Evolutionary conservation across 2,113 vertebrate species (phyloP).

Genomic region (Stigmatopora nigra): DNA sequence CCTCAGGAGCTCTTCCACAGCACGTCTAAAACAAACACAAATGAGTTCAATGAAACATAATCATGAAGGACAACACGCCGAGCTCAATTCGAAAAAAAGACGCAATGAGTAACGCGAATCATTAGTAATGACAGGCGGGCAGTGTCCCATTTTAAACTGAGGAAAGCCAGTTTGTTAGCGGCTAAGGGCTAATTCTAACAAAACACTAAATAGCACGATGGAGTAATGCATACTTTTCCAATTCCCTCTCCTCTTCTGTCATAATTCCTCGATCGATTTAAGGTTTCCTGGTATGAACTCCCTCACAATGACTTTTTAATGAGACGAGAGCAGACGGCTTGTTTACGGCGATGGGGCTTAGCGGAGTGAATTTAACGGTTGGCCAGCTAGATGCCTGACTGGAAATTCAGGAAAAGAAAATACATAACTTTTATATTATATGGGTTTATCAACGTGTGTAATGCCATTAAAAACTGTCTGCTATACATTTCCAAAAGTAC

Average conservation of each 20-base stretch:
- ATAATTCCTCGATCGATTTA: slow-evolving; percentile 18
- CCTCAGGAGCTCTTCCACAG: slow-evolving; percentile 89
- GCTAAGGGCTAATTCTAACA: not conserved
- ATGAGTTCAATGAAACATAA: slow-evolving; percentile 1
- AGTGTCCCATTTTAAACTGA: slow-evolving; percentile 36
- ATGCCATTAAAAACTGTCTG: no score
- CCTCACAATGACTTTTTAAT: slow-evolving; percentile 13
- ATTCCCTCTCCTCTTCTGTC: slow-evolving; percentile 60
- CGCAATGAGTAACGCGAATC: slow-evolving; percentile 17
- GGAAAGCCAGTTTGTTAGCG: not conserved
- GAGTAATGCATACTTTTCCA: slow-evolving; percentile 57
- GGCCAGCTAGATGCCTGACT: slow-evolving; percentile 26
- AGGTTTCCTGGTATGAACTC: not conserved
- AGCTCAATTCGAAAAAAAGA: not conserved
- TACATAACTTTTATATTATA: not conserved
- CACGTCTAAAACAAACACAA: slow-evolving; percentile 70
- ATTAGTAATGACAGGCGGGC: slow-evolving; percentile 10
- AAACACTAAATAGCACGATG: not conserved
- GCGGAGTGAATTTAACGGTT: slow-evolving; percentile 31
- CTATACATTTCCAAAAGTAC: not conserved
- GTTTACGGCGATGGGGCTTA: slow-evolving; percentile 52
- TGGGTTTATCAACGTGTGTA: no score
- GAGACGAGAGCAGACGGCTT: slow-evolving; percentile 10
- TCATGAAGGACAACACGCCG: no score
- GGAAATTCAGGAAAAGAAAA: not conserved